Evolutionary conservation across 2,797 vertebrate genomes (phyloP).

Genomic region (Pipistrellus kuhlii): DNA sequence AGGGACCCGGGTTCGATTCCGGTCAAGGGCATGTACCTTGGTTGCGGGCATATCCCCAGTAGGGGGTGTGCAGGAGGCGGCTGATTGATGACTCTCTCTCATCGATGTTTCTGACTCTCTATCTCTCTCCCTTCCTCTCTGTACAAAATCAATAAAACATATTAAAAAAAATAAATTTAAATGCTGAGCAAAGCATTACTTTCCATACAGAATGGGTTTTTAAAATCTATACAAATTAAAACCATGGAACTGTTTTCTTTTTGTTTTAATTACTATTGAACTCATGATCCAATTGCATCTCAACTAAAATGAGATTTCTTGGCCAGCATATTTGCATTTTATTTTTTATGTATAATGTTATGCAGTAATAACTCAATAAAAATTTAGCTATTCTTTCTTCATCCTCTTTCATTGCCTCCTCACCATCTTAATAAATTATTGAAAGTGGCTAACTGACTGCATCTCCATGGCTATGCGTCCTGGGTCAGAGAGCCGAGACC

Average conservation of each 20-base stretch:
- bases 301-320: neutral
- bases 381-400: neutral
- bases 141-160: too few relatives aligned
- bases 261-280: neutral
- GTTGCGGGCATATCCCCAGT: too few relatives aligned
- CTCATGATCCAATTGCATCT: neutral
- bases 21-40: too few relatives aligned
- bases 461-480: neutral
- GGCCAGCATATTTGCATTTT: neutral
- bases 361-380: neutral
- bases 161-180: neutral
- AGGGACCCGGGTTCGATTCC: too few relatives aligned
- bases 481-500: neutral
- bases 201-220: neutral
- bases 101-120: too few relatives aligned
- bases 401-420: neutral
- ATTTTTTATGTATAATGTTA: neutral
- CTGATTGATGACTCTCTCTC: too few relatives aligned
- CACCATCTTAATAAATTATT: neutral
- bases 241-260: neutral
- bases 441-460: neutral
- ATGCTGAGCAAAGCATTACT: constrained; percentile 8
- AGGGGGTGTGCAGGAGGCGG: too few relatives aligned
- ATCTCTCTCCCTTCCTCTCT: too few relatives aligned
- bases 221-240: neutral